Conservation (phyloP, 2,888 invertebrate genomes). For the Nephrotoma flavescens region DNA sequence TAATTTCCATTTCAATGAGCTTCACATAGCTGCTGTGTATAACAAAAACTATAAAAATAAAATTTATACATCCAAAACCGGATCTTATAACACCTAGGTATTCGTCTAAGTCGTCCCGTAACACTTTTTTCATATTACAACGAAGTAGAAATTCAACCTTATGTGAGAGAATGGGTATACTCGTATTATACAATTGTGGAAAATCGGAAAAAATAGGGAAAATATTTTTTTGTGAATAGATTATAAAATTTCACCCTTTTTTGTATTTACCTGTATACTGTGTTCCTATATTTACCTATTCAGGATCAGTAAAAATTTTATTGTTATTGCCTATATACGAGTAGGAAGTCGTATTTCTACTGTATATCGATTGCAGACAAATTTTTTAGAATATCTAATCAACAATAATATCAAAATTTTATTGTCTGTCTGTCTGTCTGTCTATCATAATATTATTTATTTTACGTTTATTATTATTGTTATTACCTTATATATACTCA, state of each 20-base stretch:
- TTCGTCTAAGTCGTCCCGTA: neutral
- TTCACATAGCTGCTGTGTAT: neutral
- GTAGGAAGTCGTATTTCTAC: neutral
- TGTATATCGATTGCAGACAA: neutral
- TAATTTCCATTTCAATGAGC: neutral
- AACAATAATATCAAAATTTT: neutral
- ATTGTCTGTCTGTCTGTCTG: neutral
- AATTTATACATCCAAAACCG: neutral
- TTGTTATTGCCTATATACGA: neutral
- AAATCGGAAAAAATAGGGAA: neutral
- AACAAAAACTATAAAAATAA: neutral
- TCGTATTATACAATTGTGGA: neutral
- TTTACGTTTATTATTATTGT: neutral
- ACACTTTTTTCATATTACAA: neutral
- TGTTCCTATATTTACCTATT: neutral
- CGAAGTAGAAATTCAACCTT: neutral
- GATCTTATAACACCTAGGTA: neutral
- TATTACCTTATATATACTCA: neutral
- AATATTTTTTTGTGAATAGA: neutral
- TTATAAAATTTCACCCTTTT: neutral
- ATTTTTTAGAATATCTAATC: neutral
- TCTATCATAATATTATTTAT: neutral
- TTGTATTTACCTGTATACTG: neutral
- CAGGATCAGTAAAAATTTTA: neutral
- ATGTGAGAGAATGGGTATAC: neutral